Evolutionary conservation across 2,888 invertebrate genomes (phyloP).

Genomic region (Drosophila quinaria): DNA sequence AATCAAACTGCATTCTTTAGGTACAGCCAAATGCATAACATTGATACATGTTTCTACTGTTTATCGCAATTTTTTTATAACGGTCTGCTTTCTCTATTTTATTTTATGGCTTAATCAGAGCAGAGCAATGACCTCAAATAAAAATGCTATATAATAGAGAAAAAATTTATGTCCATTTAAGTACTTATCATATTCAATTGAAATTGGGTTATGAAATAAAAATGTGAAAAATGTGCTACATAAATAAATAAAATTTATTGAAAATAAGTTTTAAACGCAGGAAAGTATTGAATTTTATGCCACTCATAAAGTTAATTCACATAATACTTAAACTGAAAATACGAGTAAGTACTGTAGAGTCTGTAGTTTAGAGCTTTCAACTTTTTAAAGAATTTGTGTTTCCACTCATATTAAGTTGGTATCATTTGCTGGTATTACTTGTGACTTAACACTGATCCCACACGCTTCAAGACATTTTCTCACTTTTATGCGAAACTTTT

Average conservation of each 20-base stretch:
- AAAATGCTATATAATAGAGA: slow-evolving; percentile 42
- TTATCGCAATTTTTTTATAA: slow-evolving; percentile 25
- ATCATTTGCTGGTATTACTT: slow-evolving; percentile 62
- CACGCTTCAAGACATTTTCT: slow-evolving; percentile 45
- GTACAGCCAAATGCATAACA: background rate
- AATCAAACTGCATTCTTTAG: background rate
- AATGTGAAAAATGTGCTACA: background rate
- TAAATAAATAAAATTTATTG: background rate
- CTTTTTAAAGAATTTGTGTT: slow-evolving; percentile 3
- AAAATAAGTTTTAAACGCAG: background rate
- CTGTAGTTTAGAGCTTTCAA: background rate
- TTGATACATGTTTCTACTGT: slow-evolving; percentile 35
- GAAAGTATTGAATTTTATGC: background rate
- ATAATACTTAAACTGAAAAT: background rate
- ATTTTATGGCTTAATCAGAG: slow-evolving; percentile 39
- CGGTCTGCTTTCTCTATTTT: background rate
- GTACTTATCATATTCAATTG: background rate
- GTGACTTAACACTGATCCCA: slow-evolving; percentile 72
- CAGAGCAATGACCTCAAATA: slow-evolving; percentile 38
- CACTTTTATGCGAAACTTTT: slow-evolving; percentile 65
- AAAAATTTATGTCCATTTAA: slow-evolving; percentile 43
- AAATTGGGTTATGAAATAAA: too few species aligned
- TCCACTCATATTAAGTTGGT: slow-evolving; percentile 48
- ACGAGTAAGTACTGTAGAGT: background rate
- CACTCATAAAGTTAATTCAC: background rate